Evolutionary conservation across 2,888 invertebrate species (phyloP).

Genomic region (Hoplodrina ambigua): DNA sequence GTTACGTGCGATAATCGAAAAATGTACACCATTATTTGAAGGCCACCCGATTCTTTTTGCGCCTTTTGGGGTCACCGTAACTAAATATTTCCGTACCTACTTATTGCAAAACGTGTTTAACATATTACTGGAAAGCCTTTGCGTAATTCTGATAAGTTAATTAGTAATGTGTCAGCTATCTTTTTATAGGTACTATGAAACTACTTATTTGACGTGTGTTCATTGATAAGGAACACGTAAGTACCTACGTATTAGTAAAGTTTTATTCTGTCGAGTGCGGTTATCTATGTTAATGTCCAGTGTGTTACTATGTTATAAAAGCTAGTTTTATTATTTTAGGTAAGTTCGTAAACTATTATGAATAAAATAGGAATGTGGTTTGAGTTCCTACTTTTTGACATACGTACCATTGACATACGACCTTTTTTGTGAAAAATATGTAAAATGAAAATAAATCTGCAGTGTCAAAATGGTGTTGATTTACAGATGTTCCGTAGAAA

Average conservation of each 20-base stretch:
- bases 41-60: too few species aligned
- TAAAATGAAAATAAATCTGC: conserved; percentile 50
- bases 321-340: conserved; percentile 40
- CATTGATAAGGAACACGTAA: conserved; percentile 50
- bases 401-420: neutral
- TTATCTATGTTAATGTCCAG: conserved; percentile 45
- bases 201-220: conserved; percentile 14
- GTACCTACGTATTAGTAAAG: conserved; percentile 15
- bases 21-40: too few species aligned
- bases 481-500: conserved; percentile 82
- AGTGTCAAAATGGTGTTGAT: conserved; percentile 63
- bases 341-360: conserved; percentile 30
- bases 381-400: conserved; percentile 13
- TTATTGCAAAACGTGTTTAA: neutral
- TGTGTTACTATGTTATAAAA: conserved; percentile 46
- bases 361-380: neutral
- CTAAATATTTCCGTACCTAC: neutral
- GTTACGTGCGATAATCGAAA: too few species aligned
- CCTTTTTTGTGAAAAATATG: conserved; percentile 32
- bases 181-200: conserved; percentile 23
- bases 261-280: conserved; percentile 46
- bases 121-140: conserved; percentile 20
- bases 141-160: conserved; percentile 44
- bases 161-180: conserved; percentile 44
- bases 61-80: too few species aligned